Percentiles rank a stretch among this genome's conserved stretches.
Conservation (phyloP, 2,888 invertebrate species). For the Tigriopus californicus region DNA sequence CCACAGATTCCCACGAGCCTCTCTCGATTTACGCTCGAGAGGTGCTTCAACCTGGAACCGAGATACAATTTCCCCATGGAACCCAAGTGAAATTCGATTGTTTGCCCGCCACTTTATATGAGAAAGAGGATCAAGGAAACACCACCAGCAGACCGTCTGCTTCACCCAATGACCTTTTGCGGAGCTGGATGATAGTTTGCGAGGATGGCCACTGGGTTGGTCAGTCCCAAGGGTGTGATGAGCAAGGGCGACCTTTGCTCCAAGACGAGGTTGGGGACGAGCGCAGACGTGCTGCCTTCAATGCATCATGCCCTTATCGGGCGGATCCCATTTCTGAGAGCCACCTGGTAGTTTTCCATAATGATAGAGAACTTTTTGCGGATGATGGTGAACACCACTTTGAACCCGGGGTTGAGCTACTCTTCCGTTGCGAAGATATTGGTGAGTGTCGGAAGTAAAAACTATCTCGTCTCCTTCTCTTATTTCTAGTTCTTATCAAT, state of each 20-base stretch:
- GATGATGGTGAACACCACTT: constrained; percentile 24
- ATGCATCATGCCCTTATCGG: constrained; percentile 12
- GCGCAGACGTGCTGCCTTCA: not conserved
- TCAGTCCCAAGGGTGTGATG: constrained; percentile 56
- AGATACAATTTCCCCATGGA: constrained; percentile 44
- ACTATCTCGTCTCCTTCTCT: no score
- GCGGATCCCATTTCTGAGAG: constrained; percentile 16
- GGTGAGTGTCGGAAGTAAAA: not conserved
- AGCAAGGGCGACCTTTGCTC: constrained; percentile 18
- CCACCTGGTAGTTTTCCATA: constrained; percentile 17
- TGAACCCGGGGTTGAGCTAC: constrained; percentile 16
- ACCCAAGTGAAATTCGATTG: constrained; percentile 67
- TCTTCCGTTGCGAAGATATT: constrained; percentile 55
- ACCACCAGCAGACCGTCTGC: not conserved
- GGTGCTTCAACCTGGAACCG: not conserved
- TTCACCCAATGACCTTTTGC: not conserved
- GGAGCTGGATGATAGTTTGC: constrained; percentile 62
- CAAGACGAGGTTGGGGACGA: not conserved
- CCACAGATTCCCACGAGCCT: not conserved
- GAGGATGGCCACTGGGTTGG: constrained; percentile 71
- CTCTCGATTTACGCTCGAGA: not conserved
- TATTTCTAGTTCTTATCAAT: no score
- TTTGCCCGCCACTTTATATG: constrained; percentile 33
- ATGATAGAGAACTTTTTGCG: constrained; percentile 20
- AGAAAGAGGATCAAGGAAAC: not conserved